phyloP scores from a whole-genome alignment of 2,113 vertebrate species.

The Sialia sialis region DNA sequence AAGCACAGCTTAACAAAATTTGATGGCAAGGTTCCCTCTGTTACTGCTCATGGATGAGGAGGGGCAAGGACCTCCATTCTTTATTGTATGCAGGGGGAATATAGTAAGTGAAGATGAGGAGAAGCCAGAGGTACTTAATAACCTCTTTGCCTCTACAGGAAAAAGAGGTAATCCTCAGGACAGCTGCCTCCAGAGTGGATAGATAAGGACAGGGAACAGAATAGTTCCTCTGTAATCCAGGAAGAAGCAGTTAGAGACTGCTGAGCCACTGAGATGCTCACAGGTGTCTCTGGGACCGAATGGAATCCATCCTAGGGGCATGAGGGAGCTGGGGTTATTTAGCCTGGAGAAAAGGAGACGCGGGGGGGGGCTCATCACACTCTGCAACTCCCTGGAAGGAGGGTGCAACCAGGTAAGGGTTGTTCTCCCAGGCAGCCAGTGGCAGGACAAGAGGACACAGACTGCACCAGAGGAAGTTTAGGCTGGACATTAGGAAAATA shows the following conservation, averaged over 20 bases:
- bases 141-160: background rate
- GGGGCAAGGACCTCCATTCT: background rate
- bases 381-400: background rate
- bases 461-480: background rate
- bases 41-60: background rate
- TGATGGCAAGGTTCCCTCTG: background rate
- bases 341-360: background rate
- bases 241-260: background rate
- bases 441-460: background rate
- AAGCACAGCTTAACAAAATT: background rate
- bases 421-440: background rate
- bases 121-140: background rate
- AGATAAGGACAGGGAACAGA: background rate
- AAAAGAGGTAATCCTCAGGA: background rate
- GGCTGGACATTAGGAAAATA: background rate
- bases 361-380: background rate
- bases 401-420: background rate
- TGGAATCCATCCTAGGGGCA: background rate
- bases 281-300: background rate
- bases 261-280: background rate
- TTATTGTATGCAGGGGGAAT: accelerated
- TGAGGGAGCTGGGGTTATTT: background rate
- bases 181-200: background rate
- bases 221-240: background rate
- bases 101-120: background rate